Conservation (phyloP, 1,140 invertebrate genomes). For the Micrasema minimum region DNA sequence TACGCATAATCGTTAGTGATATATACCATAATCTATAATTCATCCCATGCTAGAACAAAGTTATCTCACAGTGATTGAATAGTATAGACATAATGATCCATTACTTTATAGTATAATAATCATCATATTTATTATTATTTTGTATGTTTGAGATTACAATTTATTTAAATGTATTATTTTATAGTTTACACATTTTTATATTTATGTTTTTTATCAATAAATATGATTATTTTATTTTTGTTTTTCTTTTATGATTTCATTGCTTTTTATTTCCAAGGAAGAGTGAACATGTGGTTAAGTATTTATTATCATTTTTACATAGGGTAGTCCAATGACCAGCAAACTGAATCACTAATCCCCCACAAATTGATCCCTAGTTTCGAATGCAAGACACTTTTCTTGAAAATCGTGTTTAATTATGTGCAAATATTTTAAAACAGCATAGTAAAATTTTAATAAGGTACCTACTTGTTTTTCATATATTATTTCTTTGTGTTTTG, state of each 20-base stretch:
- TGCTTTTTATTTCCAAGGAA: no score
- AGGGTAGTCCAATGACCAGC: no score
- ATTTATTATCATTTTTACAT: no score
- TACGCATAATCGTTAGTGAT: slow-evolving; percentile 16
- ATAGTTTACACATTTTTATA: slow-evolving; percentile 26
- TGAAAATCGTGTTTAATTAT: no score
- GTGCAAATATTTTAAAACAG: no score
- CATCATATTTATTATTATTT: slow-evolving; percentile 11
- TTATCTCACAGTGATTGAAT: slow-evolving; percentile 3
- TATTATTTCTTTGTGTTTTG: no score
- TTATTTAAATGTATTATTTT: slow-evolving; percentile 28
- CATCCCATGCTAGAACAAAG: slow-evolving; percentile 7
- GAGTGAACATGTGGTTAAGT: no score
- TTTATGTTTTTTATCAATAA: slow-evolving; percentile 33
- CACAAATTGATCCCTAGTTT: no score
- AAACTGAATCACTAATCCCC: no score
- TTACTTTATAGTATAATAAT: slow-evolving; percentile 1
- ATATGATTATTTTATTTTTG: slow-evolving; percentile 4
- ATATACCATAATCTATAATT: slow-evolving; percentile 14
- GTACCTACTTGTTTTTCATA: no score
- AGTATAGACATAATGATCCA: slow-evolving; percentile 4
- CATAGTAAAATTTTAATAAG: no score
- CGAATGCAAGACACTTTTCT: no score
- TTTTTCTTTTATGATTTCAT: slow-evolving; percentile 15
- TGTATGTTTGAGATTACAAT: slow-evolving; percentile 16